phyloP scores from a whole-genome alignment of 2,797 vertebrate species.

The Astyanax mexicanus region DNA sequence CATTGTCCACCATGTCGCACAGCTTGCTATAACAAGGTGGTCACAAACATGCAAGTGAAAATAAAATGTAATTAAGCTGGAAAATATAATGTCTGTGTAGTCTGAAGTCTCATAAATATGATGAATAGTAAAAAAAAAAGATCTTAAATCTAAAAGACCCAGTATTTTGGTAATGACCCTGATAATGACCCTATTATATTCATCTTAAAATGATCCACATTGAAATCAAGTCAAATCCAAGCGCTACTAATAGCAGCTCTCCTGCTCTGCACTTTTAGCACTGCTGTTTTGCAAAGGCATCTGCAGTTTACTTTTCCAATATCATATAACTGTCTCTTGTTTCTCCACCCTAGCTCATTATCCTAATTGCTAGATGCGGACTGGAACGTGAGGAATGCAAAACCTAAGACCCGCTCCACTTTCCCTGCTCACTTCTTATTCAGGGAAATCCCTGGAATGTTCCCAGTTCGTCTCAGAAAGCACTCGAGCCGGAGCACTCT shows the following conservation, averaged over 20 bases:
- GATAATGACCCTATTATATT: too few species aligned
- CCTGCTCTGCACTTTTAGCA: not conserved
- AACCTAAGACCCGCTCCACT: conserved; percentile 69
- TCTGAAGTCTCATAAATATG: too few species aligned
- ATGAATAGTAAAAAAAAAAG: too few species aligned
- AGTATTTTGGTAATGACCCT: too few species aligned
- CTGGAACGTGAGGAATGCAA: conserved; percentile 76
- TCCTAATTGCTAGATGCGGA: conserved; percentile 77
- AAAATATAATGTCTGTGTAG: too few species aligned
- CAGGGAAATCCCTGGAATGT: conserved; percentile 80
- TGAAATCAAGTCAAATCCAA: not conserved
- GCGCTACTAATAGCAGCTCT: conserved; percentile 13
- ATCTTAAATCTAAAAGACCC: too few species aligned
- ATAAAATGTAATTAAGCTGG: too few species aligned
- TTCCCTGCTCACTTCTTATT: conserved; percentile 74
- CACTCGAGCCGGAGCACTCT: conserved; percentile 22
- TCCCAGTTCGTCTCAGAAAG: conserved; percentile 69
- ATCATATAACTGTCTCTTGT: conserved; percentile 53
- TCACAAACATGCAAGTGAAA: too few species aligned
- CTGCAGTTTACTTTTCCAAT: conserved; percentile 20
- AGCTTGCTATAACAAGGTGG: too few species aligned
- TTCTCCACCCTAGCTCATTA: conserved; percentile 73
- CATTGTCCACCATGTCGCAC: too few species aligned
- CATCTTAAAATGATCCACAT: not conserved
- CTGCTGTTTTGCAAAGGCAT: conserved; percentile 10